Percentiles rank a stretch among this genome's conserved stretches.
Conservation (phyloP, 2,888 invertebrate species). For the Lamellibrachia columna region DNA sequence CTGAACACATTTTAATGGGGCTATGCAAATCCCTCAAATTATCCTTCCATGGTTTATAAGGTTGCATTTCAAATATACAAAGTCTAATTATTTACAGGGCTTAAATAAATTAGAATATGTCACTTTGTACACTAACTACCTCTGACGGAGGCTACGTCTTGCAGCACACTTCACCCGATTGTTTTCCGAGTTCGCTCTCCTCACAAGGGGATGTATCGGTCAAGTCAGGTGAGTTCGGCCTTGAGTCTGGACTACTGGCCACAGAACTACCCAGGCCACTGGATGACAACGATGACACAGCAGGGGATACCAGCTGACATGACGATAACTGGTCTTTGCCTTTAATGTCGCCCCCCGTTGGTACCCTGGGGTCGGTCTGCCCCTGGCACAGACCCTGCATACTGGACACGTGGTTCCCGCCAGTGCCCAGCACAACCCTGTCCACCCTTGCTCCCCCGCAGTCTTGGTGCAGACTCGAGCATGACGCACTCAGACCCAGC, state of each 20-base stretch:
- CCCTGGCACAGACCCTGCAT: background rate
- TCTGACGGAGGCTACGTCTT: background rate
- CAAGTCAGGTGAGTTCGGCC: background rate
- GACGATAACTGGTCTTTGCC: background rate
- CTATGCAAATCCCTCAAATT: background rate
- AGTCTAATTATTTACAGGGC: background rate
- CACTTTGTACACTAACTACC: background rate
- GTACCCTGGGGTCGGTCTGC: background rate
- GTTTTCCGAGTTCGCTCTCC: background rate
- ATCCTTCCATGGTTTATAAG: background rate
- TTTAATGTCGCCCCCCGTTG: background rate
- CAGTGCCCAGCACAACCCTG: background rate
- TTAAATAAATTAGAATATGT: background rate
- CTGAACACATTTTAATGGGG: background rate
- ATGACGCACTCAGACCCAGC: background rate
- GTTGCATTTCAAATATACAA: background rate
- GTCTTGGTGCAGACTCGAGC: background rate
- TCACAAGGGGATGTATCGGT: background rate
- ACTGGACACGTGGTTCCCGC: background rate
- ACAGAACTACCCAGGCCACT: constrained; percentile 3
- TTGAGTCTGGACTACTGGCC: background rate
- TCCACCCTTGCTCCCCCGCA: background rate
- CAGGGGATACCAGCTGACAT: background rate
- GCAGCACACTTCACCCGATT: background rate
- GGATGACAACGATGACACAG: background rate